A percentile compares a stretch with the other conserved stretches of the same genome.
Evolutionary conservation across 2,888 invertebrate species (phyloP).

Genomic region (Xylocampa areola): DNA sequence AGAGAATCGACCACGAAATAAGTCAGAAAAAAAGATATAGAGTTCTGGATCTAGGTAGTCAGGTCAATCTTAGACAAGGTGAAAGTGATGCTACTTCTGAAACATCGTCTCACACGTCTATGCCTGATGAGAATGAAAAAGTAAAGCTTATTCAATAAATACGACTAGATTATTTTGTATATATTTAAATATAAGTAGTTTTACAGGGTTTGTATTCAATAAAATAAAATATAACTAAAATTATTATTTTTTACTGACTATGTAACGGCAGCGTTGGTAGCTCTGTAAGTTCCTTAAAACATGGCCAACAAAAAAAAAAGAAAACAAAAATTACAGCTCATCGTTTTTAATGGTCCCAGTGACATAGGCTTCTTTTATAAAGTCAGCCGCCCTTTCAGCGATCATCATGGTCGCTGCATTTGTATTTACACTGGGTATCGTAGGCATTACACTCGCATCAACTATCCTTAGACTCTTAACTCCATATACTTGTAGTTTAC

Average conservation of each 20-base stretch:
- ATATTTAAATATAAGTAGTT: conserved; percentile 18
- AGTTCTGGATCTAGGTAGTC: conserved; percentile 58
- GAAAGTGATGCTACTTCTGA: conserved; percentile 25
- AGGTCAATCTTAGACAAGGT: conserved; percentile 33
- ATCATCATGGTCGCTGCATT: conserved; percentile 85
- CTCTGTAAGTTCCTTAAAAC: no score
- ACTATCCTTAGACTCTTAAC: conserved; percentile 75
- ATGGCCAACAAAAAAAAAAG: not conserved
- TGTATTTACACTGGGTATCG: conserved; percentile 81
- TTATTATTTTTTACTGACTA: not conserved
- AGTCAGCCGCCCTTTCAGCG: conserved; percentile 82
- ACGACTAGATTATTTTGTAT: conserved; percentile 22
- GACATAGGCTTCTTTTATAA: conserved; percentile 76
- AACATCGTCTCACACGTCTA: conserved; percentile 25
- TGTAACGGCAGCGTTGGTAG: no score
- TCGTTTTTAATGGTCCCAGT: conserved; percentile 60
- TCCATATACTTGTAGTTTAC: conserved; percentile 72
- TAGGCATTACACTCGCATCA: conserved; percentile 85
- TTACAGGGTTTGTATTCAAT: conserved; percentile 1
- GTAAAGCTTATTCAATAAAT: conserved; percentile 19
- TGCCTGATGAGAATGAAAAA: conserved; percentile 4
- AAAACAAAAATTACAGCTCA: conserved; percentile 67
- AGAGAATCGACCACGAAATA: conserved; percentile 69
- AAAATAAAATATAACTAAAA: conserved; percentile 1
- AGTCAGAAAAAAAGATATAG: conserved; percentile 72